phyloP scores from a whole-genome alignment of 2,797 vertebrate species.

The Chlorospingus flavigularis region DNA sequence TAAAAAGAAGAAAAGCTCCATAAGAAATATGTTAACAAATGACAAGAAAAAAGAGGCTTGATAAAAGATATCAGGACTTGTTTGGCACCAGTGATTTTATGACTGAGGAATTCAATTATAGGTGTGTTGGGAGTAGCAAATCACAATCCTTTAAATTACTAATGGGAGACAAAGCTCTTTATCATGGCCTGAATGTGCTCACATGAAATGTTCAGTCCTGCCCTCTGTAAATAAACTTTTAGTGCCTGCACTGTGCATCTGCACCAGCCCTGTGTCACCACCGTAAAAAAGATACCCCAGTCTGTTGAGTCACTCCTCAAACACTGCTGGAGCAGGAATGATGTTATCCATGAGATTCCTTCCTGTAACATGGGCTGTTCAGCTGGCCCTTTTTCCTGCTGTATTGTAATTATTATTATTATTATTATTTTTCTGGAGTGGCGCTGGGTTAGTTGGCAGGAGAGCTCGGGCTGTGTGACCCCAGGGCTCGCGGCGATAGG shows the following conservation, averaged over 20 bases:
- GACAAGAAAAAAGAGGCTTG: constrained; percentile 57
- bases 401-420: background rate
- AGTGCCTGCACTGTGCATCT: constrained; percentile 11
- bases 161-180: constrained; percentile 73
- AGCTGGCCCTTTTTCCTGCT: background rate
- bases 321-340: background rate
- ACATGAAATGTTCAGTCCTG: constrained; percentile 67
- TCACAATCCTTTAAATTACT: constrained; percentile 79
- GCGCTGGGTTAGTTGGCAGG: background rate
- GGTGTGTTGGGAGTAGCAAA: constrained; percentile 79
- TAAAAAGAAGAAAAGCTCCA: constrained; percentile 75
- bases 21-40: constrained; percentile 73
- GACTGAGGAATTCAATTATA: constrained; percentile 85
- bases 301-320: constrained; percentile 21
- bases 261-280: background rate
- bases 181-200: constrained; percentile 66
- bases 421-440: background rate
- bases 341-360: background rate
- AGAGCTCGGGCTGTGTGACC: background rate
- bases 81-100: constrained; percentile 77
- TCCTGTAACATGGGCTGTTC: background rate
- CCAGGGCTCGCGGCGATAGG: background rate
- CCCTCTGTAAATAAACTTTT: constrained; percentile 67
- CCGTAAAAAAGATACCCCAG: background rate
- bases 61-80: constrained; percentile 75